Evolutionary conservation across 2,797 vertebrate species (phyloP), one percentile per base, ranked within the genome.

Genomic region (Nannoperca obscura): DNA sequence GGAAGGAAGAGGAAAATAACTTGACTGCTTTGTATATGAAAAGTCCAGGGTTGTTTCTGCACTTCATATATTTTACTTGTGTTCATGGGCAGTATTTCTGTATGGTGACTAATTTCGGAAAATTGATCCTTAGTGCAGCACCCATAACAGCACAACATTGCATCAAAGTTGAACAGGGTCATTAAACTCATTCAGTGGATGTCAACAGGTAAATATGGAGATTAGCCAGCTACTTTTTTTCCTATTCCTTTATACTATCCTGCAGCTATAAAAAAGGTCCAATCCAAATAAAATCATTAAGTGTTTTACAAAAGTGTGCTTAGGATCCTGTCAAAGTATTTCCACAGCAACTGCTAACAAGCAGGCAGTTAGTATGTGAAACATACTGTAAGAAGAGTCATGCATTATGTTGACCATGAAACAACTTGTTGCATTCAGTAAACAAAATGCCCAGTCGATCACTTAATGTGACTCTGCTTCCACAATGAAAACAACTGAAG

Each of bases 1-100:
- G 49, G 24, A 67, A 74, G 65, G 73, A 67, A 85, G 71, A 62
- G 57, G 36, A 71, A 76, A 66, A 53, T 34, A 80, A 50, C 10
- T 61, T 22, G 66, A 60, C 66, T 65, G 62, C 76, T 59, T 32
- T 30, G 55, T 34, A 78, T 81, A 52, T 65, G 22, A 68, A 60
- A 55, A 71, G 71, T 81, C 70, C 67, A 53, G 36, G 59, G 76
- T 63, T 66, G 24, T 27, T 27, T 27, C 24, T 27, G 24, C 24
- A 34, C 1, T 68, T 61, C 12, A 58, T 54, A 42, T 15, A 27
- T 65, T 66, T 75, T 6, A 44, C 11, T 59, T 67, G 24, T 66
- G 49, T 66, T 79, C 22, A 57, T 46, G 76, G 42, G 72, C 46
- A n/a, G 10, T 20, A 57, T 61, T 61, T 80, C 27, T 53, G 36